Conservation (phyloP, 2,797 vertebrate species). For the Hylomyscus alleni region DNA sequence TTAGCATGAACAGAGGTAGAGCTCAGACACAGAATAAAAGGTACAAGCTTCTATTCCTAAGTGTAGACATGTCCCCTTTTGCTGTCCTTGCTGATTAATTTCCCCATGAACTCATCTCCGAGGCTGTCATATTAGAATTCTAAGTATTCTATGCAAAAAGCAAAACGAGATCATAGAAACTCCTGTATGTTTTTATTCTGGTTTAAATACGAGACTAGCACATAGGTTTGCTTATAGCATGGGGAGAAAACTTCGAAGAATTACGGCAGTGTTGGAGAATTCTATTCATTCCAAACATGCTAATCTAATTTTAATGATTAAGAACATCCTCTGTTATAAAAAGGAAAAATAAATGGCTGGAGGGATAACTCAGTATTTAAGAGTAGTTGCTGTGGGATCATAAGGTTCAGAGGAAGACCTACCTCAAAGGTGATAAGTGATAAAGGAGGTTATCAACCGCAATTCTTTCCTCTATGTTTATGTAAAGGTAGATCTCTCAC, state of each 20-base stretch:
- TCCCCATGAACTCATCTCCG: background rate
- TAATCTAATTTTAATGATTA: background rate
- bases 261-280: background rate
- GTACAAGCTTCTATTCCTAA: slow-evolving; percentile 39
- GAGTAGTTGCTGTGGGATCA: too few relatives aligned
- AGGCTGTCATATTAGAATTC: background rate
- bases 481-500: background rate
- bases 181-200: background rate
- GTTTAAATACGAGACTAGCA: background rate
- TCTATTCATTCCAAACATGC: background rate
- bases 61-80: slow-evolving; percentile 5
- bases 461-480: background rate
- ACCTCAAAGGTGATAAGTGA: background rate
- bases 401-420: background rate
- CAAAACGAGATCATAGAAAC: slow-evolving; percentile 22
- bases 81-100: slow-evolving; percentile 41
- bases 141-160: background rate
- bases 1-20: background rate
- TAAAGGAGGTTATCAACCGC: background rate
- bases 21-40: background rate
- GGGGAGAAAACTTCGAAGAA: background rate
- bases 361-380: background rate
- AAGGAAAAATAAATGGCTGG: background rate
- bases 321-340: background rate
- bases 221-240: background rate